These are phyloP conservation scores for Polymixis lichenea DNA, from an alignment of 2,888 invertebrate genomes.

Conservation along the genomic window DNA sequence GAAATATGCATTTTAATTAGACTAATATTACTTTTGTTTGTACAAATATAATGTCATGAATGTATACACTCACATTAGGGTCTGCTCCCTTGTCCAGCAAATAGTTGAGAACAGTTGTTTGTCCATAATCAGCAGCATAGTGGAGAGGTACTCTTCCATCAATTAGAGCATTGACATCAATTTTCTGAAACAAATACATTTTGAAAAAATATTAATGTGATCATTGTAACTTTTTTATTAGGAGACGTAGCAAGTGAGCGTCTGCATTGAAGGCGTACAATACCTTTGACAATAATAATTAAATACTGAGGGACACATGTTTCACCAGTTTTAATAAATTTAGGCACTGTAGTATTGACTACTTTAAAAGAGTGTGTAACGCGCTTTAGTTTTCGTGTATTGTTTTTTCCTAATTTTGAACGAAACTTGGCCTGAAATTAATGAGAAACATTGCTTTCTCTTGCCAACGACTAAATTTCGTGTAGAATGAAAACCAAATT, in stretches of 20 bases:
- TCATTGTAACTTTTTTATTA: background rate
- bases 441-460: conserved; percentile 73
- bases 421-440: conserved; percentile 26
- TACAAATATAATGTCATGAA: background rate
- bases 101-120: conserved; percentile 96
- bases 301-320: conserved; percentile 5
- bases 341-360: background rate
- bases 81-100: conserved; percentile 97
- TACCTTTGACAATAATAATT: conserved; percentile 12
- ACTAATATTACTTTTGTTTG: conserved; percentile 1
- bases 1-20: conserved; percentile 58
- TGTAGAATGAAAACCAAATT: conserved; percentile 58
- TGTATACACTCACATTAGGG: conserved; percentile 93
- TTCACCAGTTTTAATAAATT: conserved; percentile 20
- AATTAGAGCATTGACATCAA: conserved; percentile 96
- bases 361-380: background rate
- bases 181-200: conserved; percentile 88
- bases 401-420: conserved; percentile 14
- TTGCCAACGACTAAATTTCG: conserved; percentile 69
- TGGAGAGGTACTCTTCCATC: conserved; percentile 97
- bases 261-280: conserved; percentile 14
- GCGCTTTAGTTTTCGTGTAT: background rate
- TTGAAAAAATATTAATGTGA: background rate
- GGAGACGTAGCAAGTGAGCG: background rate
- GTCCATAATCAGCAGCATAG: conserved; percentile 99